Conservation (phyloP, 2,113 vertebrate species). For the Phalacrocorax carbo region DNA sequence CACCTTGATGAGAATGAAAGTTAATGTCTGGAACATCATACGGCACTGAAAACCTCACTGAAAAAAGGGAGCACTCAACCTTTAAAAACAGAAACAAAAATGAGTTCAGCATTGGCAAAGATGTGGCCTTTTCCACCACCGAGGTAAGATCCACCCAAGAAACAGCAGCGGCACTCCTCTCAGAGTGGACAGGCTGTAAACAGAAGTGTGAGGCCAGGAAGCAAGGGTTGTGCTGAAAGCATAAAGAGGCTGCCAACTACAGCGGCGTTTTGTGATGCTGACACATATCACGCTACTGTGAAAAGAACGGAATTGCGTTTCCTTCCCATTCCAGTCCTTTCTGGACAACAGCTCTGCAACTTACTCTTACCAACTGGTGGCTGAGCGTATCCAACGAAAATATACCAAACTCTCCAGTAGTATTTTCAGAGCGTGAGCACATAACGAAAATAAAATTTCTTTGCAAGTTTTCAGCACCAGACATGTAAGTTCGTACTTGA, state of each 20-base stretch:
- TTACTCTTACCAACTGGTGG: not conserved
- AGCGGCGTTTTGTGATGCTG: not conserved
- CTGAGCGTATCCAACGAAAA: not conserved
- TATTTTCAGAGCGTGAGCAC: not conserved
- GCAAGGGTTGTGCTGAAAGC: not conserved
- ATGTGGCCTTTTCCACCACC: not conserved
- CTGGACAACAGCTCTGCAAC: not conserved
- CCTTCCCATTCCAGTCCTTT: not conserved
- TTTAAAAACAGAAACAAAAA: not conserved
- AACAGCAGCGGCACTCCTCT: not conserved
- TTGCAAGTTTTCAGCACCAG: not conserved
- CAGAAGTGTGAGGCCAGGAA: not conserved
- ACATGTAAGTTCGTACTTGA: not conserved
- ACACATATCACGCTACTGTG: not conserved
- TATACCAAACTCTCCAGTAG: not conserved
- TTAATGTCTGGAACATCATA: not conserved
- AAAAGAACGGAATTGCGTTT: not conserved
- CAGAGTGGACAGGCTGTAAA: not conserved
- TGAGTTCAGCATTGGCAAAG: not conserved
- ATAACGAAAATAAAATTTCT: not conserved
- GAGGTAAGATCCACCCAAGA: not conserved
- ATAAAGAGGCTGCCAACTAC: not conserved
- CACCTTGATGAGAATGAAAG: slow-evolving; percentile 19
- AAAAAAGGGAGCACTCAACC: not conserved
- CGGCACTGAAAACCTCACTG: not conserved